phyloP scores from a whole-genome alignment of 2,888 invertebrate species.

The Caenorhabditis auriculariae region DNA sequence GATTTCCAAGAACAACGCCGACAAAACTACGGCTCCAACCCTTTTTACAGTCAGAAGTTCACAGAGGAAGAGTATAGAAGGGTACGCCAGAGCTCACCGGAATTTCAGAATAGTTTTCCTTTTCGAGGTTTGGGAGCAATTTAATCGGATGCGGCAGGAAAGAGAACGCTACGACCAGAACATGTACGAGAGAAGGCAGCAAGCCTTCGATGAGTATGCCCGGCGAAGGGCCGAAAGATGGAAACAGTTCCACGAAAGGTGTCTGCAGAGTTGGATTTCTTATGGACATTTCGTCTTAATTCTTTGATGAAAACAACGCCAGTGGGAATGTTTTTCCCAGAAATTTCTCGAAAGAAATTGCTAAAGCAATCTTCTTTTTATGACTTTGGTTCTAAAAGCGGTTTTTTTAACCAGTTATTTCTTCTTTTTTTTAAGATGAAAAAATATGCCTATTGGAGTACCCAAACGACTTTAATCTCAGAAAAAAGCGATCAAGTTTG shows the following conservation, averaged over 20 bases:
- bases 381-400: too few species aligned
- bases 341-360: too few species aligned
- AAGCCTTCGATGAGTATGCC: constrained; percentile 1
- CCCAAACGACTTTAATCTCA: too few species aligned
- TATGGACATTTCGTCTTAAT: too few species aligned
- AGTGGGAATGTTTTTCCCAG: too few species aligned
- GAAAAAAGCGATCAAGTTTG: neutral
- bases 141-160: neutral
- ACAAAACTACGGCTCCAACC: neutral
- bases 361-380: too few species aligned
- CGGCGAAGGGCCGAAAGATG: constrained; percentile 1
- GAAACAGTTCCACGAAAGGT: neutral
- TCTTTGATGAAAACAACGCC: too few species aligned
- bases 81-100: neutral
- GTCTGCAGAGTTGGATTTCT: too few species aligned
- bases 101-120: neutral
- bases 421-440: too few species aligned
- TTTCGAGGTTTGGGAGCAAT: constrained; percentile 3
- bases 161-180: neutral
- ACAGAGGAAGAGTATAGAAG: neutral
- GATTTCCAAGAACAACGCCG: too few species aligned
- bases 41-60: neutral
- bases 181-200: neutral
- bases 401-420: too few species aligned
- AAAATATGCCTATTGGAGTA: too few species aligned